Evolutionary conservation across 2,113 vertebrate genomes (phyloP), one percentile per base, ranked within the genome.

Genomic region (Meleagris gallopavo): DNA sequence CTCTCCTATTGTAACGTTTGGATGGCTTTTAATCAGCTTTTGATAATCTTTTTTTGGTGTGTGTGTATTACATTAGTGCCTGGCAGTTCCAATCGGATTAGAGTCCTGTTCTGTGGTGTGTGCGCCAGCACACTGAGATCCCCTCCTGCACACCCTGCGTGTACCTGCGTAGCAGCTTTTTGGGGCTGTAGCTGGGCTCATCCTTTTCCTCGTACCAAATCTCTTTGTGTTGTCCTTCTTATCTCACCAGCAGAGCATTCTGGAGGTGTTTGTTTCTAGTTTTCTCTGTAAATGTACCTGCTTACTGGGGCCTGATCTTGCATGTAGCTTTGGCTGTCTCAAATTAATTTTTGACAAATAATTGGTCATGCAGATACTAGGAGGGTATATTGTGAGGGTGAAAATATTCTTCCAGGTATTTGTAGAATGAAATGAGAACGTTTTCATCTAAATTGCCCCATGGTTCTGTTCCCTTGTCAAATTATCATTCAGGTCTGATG

Each of bases 1-100:
- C 89, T 96, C 81, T 89, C 92, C 43, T 1, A 82, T 94, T 95
- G 94, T 94, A 89, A 82, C 88, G 94, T 96, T 96, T 95, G 95
- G 96, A 95, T 95, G 94, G 92, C 80, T 95, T 96, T 96, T 96
- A 96, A 96, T 96, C 96, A 94, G 96, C 95, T 96, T 96, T 84
- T 48, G 83, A 48, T 96, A 96, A 96, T 95, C 96, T 95, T 94
- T 91, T 79, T 83, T 83, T 69, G 79, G 13, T 67, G 48, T 85
- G 75, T 89, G 72, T 96, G 90, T 96, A 85, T 96, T 95, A 93
- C 96, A 94, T 94, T 95, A 92, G 96, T 86, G 95, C 86, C 95
- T 89, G 89, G 86, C 88, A 82, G 24, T 95, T 96, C 83, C 94
- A 87, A 82, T 95, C 86, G 48, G 94, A 88, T 96, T 97, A 95